phyloP scores from a whole-genome alignment of 2,888 invertebrate genomes.

The Stenolophus ochropezus region DNA sequence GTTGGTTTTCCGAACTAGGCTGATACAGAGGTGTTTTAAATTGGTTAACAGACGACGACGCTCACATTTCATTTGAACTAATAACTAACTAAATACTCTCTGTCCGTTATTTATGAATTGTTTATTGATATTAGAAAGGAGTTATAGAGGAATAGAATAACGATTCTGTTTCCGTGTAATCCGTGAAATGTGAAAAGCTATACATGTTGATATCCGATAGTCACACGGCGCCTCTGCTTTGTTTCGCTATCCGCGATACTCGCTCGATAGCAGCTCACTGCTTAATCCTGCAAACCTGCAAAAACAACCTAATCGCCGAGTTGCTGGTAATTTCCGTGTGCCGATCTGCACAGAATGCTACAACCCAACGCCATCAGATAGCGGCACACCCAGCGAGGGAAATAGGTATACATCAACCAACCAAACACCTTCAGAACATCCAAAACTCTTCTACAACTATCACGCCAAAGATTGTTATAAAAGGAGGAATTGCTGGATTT shows the following conservation, averaged over 20 bases:
- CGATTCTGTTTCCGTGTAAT: neutral
- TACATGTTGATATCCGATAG: slow-evolving; percentile 53
- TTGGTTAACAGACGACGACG: no score
- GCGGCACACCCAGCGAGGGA: neutral
- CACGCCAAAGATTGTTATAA: no score
- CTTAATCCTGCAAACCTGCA: slow-evolving; percentile 35
- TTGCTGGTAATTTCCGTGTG: slow-evolving; percentile 30
- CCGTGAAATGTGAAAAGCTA: neutral
- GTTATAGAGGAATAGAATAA: neutral
- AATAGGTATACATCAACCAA: no score
- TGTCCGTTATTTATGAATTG: neutral
- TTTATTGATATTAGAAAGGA: neutral
- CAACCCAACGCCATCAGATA: neutral
- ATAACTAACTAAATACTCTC: neutral
- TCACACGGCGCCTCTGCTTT: slow-evolving; percentile 53
- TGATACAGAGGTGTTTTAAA: no score
- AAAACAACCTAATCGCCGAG: slow-evolving; percentile 38
- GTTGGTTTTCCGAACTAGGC: no score
- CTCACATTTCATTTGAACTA: no score
- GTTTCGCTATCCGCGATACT: slow-evolving; percentile 48
- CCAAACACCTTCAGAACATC: no score
- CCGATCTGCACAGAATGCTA: neutral
- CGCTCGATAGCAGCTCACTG: slow-evolving; percentile 43
- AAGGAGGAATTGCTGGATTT: no score
- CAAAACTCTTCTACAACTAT: no score